phyloP scores from a whole-genome alignment of 2,888 invertebrate species.

The Bombylius discolor region DNA sequence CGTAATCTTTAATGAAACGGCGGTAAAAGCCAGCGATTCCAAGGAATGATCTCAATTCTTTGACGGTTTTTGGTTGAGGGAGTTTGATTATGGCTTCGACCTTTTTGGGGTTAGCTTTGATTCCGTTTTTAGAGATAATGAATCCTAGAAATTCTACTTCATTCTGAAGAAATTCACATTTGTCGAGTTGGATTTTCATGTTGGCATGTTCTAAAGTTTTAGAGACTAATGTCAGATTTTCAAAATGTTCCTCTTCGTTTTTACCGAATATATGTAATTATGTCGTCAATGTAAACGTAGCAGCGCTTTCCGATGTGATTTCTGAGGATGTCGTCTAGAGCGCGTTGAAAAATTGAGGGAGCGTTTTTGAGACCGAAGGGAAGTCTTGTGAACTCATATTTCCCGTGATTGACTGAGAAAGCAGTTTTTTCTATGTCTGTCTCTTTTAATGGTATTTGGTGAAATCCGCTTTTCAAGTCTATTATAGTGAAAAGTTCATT shows the following conservation, averaged over 20 bases:
- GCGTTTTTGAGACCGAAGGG: too few relatives aligned
- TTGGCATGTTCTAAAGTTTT: slow-evolving; percentile 1
- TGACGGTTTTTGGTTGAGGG: slow-evolving; percentile 2
- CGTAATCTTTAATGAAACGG: slow-evolving; percentile 5
- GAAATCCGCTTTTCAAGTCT: slow-evolving; percentile 5
- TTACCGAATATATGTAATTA: neutral
- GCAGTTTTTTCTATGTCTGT: slow-evolving; percentile 10
- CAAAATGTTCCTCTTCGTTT: neutral
- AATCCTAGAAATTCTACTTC: slow-evolving; percentile 8
- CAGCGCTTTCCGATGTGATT: slow-evolving; percentile 5
- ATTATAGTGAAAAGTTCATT: slow-evolving; percentile 1
- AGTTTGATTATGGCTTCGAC: slow-evolving; percentile 5
- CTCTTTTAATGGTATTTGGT: slow-evolving; percentile 7
- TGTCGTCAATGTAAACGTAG: neutral
- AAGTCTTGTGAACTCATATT: too few relatives aligned
- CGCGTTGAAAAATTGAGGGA: slow-evolving; percentile 13
- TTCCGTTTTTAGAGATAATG: slow-evolving; percentile 2
- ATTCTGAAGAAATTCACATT: slow-evolving; percentile 1
- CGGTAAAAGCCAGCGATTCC: slow-evolving; percentile 9
- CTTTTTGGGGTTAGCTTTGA: slow-evolving; percentile 8
- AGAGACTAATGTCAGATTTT: slow-evolving; percentile 5
- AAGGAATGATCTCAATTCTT: slow-evolving; percentile 6
- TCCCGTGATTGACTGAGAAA: too few relatives aligned
- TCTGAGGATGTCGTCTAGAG: slow-evolving; percentile 11
- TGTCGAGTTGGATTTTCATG: slow-evolving; percentile 1